Evolutionary conservation across 1,140 invertebrate genomes (phyloP), one percentile per base, ranked within the genome.

Genomic region (Augochlora pura): DNA sequence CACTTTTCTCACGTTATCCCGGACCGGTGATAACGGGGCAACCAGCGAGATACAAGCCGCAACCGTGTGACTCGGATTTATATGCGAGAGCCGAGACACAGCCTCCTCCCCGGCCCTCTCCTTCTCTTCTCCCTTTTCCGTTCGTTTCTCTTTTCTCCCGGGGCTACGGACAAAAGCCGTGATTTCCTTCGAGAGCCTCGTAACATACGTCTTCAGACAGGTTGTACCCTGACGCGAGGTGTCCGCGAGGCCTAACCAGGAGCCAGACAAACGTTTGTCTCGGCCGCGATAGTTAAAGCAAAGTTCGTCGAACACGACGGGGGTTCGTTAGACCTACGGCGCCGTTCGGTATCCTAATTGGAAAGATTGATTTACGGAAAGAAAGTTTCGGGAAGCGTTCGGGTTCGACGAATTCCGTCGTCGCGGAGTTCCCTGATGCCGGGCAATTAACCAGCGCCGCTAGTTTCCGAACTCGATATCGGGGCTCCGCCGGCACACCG

Each of bases 1-100:
- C 75, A 18, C 27, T 72, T 76, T 60, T 71, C 63, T 67, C 64
- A 57, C 57, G 68, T 64, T 78, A 21, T 82, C 49, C 57, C 23
- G 57, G 42, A 6, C n/a, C n/a, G n/a, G 49, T n/a, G 66, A 81
- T 78, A 84, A 81, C 27, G 18, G 7, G 7, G 59, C 63, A 25
- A 46, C 42, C 42, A 10, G 7, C 21, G 23, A n/a, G 23, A 75
- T 46, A 57, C 32, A n/a, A 16, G n/a, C 18, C 23, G 38, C 16
- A 12, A 14, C 25, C 38, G 63, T 32, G 67, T 77, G 70, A 59
- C 42, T 60, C 38, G 67, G 39, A 7, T 54, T 54, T 65, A 42
- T 12, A 42, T 12, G 12, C 6, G 10, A 9, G 5, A 42, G 42
- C 9, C 0, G 8, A 42, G 42, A 8, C 9, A 42, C 42, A 42